These are phyloP conservation scores for Apoda limacodes DNA, from an alignment of 2,888 invertebrate genomes.

Conservation along the genomic window DNA sequence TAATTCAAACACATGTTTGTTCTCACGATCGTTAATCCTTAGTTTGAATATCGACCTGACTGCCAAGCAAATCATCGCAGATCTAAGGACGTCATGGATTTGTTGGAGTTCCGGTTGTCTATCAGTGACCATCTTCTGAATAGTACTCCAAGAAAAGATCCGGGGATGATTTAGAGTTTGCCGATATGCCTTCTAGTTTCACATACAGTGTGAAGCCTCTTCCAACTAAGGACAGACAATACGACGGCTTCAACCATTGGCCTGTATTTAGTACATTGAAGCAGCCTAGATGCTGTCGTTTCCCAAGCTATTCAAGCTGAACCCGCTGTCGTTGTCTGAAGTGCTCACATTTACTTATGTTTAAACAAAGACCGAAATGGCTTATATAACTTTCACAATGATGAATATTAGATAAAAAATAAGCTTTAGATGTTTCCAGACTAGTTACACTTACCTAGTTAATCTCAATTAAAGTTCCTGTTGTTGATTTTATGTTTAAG, in stretches of 20 bases:
- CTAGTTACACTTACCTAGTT: too few relatives aligned
- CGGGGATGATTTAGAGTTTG: conserved; percentile 14
- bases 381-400: too few relatives aligned
- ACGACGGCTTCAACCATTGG: conserved; percentile 20
- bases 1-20: conserved; percentile 18
- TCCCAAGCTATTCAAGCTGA: conserved; percentile 13
- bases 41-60: conserved; percentile 19
- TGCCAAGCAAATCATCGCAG: conserved; percentile 7
- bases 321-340: conserved; percentile 20
- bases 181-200: conserved; percentile 12
- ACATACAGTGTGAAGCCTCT: conserved; percentile 14
- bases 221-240: conserved; percentile 14
- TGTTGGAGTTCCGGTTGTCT: conserved; percentile 17
- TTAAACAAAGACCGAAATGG: conserved; percentile 12
- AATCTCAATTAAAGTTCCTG: too few relatives aligned
- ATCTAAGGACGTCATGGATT: conserved; percentile 17
- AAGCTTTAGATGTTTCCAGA: too few relatives aligned
- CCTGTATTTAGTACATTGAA: conserved; percentile 13
- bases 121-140: conserved; percentile 16
- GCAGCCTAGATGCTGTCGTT: conserved; percentile 12
- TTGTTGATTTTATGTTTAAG: too few relatives aligned
- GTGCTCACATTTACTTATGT: conserved; percentile 21
- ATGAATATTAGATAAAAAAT: too few relatives aligned
- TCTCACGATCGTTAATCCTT: conserved; percentile 18
- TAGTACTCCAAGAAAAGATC: conserved; percentile 13